Evolutionary conservation across 2,797 vertebrate species (phyloP).

Genomic region (Malacoctenus gilli): DNA sequence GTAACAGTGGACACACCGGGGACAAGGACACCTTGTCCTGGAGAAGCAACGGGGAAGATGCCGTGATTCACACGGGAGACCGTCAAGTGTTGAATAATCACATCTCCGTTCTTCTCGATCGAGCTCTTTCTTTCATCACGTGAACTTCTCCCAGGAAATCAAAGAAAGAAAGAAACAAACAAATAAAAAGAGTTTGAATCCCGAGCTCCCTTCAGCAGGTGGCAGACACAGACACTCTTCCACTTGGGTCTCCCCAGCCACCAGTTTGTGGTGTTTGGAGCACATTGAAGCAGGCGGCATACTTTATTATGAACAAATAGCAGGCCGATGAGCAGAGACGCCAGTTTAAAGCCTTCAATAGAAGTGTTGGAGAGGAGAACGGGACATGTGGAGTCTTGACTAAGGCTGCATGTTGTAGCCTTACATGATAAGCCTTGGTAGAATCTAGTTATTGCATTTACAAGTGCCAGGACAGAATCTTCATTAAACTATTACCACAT

Average conservation of each 20-base stretch:
- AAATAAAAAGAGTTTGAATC: conserved; percentile 13
- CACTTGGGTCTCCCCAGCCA: conserved; percentile 9
- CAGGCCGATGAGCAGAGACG: conserved; percentile 38
- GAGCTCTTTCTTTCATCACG: conserved; percentile 45
- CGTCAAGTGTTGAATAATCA: conserved; percentile 54
- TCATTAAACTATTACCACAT: conserved; percentile 66
- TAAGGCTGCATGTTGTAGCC: conserved; percentile 75
- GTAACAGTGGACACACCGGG: conserved; percentile 28
- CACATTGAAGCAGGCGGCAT: conserved; percentile 37
- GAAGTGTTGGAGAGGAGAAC: conserved; percentile 44
- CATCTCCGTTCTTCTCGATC: conserved; percentile 37
- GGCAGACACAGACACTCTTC: conserved; percentile 16
- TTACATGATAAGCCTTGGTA: conserved; percentile 72
- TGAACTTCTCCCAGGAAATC: conserved; percentile 52
- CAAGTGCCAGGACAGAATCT: conserved; percentile 79
- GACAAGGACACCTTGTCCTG: conserved; percentile 14
- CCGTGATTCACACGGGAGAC: conserved; percentile 20
- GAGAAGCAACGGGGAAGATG: conserved; percentile 35
- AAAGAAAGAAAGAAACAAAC: conserved; percentile 13
- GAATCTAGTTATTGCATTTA: conserved; percentile 74
- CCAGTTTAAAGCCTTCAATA: conserved; percentile 57
- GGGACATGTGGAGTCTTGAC: conserved; percentile 63
- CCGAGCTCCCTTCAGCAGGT: conserved; percentile 14
- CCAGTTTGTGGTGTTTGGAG: conserved; percentile 25
- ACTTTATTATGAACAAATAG: conserved; percentile 17